phyloP scores from a whole-genome alignment of 2,888 invertebrate species.

The Dolichopus griseipennis region DNA sequence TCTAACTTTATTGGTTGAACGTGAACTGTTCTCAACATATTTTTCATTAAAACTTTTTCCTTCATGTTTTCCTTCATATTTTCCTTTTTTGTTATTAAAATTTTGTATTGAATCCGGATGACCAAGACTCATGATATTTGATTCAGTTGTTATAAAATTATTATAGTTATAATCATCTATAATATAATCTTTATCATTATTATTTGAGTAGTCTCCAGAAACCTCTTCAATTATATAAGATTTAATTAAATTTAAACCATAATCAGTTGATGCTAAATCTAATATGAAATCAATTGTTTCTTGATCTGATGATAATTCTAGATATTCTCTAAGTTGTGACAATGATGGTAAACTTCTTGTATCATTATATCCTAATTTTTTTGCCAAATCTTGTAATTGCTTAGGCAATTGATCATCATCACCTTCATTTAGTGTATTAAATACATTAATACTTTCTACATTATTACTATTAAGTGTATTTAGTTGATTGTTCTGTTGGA shows the following conservation, averaged over 20 bases:
- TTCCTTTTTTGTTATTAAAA: neutral
- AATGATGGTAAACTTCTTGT: neutral
- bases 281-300: neutral
- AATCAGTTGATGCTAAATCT: neutral
- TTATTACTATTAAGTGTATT: no score
- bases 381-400: neutral
- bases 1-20: neutral
- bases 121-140: no score
- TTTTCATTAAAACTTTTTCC: no score
- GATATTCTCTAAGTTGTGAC: neutral
- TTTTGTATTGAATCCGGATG: neutral
- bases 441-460: no score
- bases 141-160: neutral
- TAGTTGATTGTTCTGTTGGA: no score
- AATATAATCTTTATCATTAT: no score
- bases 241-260: constrained; percentile 1
- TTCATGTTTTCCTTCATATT: no score
- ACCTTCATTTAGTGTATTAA: neutral
- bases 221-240: neutral
- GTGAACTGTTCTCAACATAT: neutral
- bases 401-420: neutral
- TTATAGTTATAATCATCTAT: neutral
- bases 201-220: no score
- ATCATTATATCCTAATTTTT: neutral
- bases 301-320: neutral